Conservation (phyloP, 1,140 invertebrate species). For the Mamestra configurata region DNA sequence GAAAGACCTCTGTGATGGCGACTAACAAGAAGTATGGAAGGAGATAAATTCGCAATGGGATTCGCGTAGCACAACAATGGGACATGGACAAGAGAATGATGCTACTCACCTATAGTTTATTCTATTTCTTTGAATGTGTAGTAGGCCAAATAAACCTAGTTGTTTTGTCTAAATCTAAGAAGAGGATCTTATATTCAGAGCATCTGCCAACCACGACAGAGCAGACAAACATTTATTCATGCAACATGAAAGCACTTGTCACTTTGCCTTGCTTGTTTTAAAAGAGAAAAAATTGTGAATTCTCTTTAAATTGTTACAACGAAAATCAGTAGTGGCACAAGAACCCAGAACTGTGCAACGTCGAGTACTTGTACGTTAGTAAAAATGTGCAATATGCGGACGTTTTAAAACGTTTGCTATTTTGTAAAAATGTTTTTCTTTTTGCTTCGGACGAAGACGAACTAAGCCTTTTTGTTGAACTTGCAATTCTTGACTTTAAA, state of each 20-base stretch:
- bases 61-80: too few species aligned
- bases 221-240: neutral
- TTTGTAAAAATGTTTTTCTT: conserved; percentile 27
- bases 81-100: too few species aligned
- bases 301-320: conserved; percentile 9
- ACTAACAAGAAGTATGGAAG: too few species aligned
- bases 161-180: neutral
- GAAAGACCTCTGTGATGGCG: too few species aligned
- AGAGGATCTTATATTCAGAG: neutral
- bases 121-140: neutral
- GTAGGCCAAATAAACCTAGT: neutral
- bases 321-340: conserved; percentile 9
- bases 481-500: conserved; percentile 1
- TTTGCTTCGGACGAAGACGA: neutral
- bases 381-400: conserved; percentile 10
- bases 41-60: too few species aligned
- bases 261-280: neutral
- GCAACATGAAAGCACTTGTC: neutral
- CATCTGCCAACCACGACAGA: neutral
- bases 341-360: neutral
- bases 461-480: neutral
- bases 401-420: conserved; percentile 24
- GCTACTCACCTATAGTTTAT: too few species aligned
- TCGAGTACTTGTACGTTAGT: neutral
- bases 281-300: conserved; percentile 33